Conservation (phyloP, 23 tunicate genomes). For the Corella eumyota region DNA sequence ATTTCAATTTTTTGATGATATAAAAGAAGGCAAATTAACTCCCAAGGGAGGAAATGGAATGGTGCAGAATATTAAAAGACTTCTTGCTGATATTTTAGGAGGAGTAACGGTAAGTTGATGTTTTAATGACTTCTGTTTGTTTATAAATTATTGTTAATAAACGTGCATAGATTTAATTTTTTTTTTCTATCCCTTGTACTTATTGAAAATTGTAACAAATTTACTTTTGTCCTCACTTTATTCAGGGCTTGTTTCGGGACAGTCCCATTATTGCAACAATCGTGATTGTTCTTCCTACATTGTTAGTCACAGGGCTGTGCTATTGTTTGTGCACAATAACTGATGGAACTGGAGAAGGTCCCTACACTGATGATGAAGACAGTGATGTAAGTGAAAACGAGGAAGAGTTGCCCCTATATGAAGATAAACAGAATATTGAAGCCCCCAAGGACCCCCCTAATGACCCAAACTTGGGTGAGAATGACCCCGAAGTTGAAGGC, state of each 20-base stretch:
- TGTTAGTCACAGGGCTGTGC: constrained; percentile 41
- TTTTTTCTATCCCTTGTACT: no score
- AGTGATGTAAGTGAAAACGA: constrained; percentile 5
- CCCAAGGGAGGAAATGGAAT: constrained; percentile 55
- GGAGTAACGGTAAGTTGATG: constrained; percentile 28
- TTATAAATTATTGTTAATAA: no score
- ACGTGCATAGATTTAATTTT: no score
- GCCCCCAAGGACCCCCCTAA: no score
- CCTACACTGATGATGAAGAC: constrained; percentile 3
- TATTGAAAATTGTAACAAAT: neutral
- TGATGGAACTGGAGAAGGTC: constrained; percentile 28
- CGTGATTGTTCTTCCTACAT: constrained; percentile 57
- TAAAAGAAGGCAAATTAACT: constrained; percentile 26
- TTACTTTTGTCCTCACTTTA: constrained; percentile 1
- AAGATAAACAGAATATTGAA: constrained; percentile 2
- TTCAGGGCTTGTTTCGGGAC: constrained; percentile 37
- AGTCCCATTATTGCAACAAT: constrained; percentile 55
- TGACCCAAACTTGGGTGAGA: no score
- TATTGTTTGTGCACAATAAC: constrained; percentile 56
- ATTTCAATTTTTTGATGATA: constrained; percentile 24
- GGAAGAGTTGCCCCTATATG: constrained; percentile 6
- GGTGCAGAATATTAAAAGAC: constrained; percentile 29
- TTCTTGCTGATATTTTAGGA: constrained; percentile 7
- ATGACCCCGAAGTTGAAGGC: no score
- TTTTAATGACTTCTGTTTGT: neutral